Evolutionary conservation across 2,113 vertebrate genomes (phyloP).

Genomic region (Boulengeromyrus knoepffleri): DNA sequence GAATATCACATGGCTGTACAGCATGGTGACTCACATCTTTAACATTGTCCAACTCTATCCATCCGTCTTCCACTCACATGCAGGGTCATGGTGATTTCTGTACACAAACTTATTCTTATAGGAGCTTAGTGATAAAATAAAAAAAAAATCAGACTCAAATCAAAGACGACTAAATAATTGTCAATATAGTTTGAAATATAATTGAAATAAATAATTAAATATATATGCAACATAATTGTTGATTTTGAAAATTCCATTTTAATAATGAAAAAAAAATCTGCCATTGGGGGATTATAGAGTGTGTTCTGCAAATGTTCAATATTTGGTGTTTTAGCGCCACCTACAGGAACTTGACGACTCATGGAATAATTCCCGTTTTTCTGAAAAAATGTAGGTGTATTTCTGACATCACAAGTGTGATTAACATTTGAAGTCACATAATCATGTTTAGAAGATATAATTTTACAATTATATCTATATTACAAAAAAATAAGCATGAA

Average conservation of each 20-base stretch:
- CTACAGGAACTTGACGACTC: background rate
- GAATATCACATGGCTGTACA: background rate
- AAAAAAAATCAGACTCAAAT: background rate
- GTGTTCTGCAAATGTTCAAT: background rate
- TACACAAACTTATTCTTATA: background rate
- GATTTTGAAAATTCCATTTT: background rate
- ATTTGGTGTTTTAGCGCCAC: background rate
- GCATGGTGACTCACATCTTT: background rate
- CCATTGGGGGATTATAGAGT: background rate
- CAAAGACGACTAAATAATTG: background rate
- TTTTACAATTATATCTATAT: background rate
- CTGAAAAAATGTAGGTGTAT: background rate
- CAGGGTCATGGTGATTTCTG: background rate
- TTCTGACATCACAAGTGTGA: background rate
- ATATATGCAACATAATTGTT: background rate
- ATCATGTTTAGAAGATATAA: background rate
- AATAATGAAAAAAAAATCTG: background rate
- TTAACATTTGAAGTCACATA: background rate
- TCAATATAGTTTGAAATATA: background rate
- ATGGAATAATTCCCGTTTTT: background rate
- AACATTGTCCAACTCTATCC: background rate
- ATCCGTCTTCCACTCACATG: background rate
- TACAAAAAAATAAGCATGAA: background rate
- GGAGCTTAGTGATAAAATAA: background rate
- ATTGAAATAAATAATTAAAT: background rate